Base-by-base conservation (phyloP, 2,797 vertebrate species). In the Amazona finschi region DNA sequence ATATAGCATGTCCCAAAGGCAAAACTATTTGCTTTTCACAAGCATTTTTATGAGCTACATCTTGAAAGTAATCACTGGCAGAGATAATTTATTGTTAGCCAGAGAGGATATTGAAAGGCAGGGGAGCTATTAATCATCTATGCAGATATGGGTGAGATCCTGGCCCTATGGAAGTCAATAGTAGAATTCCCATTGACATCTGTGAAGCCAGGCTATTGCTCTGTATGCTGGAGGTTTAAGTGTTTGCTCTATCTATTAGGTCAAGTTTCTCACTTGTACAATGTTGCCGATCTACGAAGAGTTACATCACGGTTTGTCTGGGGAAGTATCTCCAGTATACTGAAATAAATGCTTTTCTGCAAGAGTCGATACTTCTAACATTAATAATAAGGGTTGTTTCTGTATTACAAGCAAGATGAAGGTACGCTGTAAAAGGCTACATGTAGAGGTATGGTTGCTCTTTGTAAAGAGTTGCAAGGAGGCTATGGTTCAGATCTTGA, bases 11-110 rank as follows among this genome's bases (percentile, higher is more conserved):
- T 94, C 96, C 91, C 95, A 96, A 94, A 94, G 95, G 91, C 94
- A 94, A 94, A 94, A 94, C 95, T 96, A 90, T 96, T 95, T 96
- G 93, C 89, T 96, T 96, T 96, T 95, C 95, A 88, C 94, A 92
- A 95, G 83, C 85, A 90, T 90, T 97, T 96, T 96, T 96, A 97
- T 96, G 94, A 95, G 95, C 90, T 96, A 95, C 90, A 79, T 94
- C 87, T 96, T 96, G 94, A 95, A 97, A 97, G 91, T 96, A 96
- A 96, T 97, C 94, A 95, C 95, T 95, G 87, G 86, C 85, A 95
- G 93, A 95, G 80, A 95, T 96, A 96, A 97, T 94, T 94, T 96
- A 97, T 94, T 95, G 90, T 93, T 94, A 95, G 83, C 87, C 87
- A 97, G 94, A 87, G 93, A 96, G 91, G 94, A 94, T 96, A 96